phyloP scores from a whole-genome alignment of 2,888 invertebrate genomes.

The Leptopterna dolabrata region DNA sequence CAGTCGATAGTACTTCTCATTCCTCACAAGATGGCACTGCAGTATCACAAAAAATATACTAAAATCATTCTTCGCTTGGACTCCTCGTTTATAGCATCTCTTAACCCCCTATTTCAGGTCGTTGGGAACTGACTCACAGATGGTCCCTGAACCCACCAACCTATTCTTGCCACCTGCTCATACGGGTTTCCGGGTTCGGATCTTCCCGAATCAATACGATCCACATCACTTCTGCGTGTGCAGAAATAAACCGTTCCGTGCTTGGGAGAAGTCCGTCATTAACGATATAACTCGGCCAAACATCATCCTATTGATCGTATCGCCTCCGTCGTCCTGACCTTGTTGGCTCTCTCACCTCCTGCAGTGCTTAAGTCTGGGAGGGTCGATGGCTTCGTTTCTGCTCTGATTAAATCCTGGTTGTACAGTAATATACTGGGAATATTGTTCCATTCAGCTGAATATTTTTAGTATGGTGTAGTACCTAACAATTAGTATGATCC shows the following conservation, averaged over 20 bases:
- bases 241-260: not conserved
- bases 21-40: too few species aligned
- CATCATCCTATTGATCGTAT: constrained; percentile 17
- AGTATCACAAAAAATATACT: too few species aligned
- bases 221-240: not conserved
- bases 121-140: not conserved
- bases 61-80: too few species aligned
- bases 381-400: too few species aligned
- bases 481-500: too few species aligned
- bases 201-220: not conserved
- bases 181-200: not conserved
- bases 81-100: too few species aligned
- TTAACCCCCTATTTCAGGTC: too few species aligned
- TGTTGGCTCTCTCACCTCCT: constrained; percentile 21
- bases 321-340: constrained; percentile 12
- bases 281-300: constrained; percentile 6
- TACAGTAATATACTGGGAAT: too few species aligned
- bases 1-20: too few species aligned
- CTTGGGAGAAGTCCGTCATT: not conserved
- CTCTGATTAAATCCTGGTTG: too few species aligned
- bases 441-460: too few species aligned
- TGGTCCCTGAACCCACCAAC: not conserved
- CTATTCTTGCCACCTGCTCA: not conserved
- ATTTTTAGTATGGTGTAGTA: too few species aligned
- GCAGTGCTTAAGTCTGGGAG: not conserved